These are phyloP conservation scores for Brachyhypopomus occidentalis DNA, from an alignment of 2,113 vertebrate genomes.

Conservation along the genomic window DNA sequence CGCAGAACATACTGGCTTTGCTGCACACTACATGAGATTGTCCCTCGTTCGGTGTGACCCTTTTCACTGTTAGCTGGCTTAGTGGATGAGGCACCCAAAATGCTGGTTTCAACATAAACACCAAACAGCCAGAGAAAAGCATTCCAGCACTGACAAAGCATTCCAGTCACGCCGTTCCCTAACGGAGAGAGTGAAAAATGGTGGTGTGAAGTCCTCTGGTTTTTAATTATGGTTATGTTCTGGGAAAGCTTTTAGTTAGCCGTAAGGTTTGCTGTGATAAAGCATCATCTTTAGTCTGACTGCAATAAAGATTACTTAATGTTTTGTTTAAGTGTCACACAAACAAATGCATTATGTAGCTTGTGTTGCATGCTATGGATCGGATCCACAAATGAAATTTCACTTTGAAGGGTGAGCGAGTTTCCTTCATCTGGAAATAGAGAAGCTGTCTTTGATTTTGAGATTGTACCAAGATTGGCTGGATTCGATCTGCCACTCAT, in stretches of 20 bases:
- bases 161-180: background rate
- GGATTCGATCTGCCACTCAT: background rate
- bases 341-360: background rate
- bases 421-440: background rate
- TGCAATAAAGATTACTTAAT: background rate
- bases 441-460: background rate
- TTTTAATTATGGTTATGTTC: background rate
- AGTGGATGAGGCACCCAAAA: constrained; percentile 19
- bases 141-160: background rate
- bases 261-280: background rate
- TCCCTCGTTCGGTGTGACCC: constrained; percentile 5
- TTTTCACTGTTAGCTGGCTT: constrained; percentile 16
- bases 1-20: background rate
- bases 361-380: background rate
- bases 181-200: background rate
- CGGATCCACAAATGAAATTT: background rate
- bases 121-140: background rate
- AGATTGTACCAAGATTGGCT: background rate
- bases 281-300: background rate
- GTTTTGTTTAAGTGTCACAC: background rate
- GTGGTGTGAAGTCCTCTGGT: background rate
- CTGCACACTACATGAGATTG: constrained; percentile 9
- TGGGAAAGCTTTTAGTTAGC: background rate
- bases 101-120: constrained; percentile 21
- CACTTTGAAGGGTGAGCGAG: background rate